Conservation (phyloP, 2,888 invertebrate genomes). For the Drosophila ustulata region DNA sequence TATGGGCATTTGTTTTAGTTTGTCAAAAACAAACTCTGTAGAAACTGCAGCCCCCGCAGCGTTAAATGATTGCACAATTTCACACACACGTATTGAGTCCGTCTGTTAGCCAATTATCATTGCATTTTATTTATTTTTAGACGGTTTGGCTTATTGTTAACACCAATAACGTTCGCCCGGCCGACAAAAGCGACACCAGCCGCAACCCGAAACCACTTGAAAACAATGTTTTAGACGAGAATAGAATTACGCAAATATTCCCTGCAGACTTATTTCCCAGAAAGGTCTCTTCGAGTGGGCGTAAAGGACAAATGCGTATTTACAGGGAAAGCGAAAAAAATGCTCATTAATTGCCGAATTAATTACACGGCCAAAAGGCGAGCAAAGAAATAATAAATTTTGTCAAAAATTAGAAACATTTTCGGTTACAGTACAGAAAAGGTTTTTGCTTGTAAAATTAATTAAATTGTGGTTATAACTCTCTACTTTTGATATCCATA, state of each 20-base stretch:
- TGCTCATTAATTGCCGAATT: neutral
- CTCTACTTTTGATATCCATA: too few species aligned
- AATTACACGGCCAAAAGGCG: neutral
- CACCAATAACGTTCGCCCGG: constrained; percentile 15
- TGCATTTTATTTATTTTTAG: constrained; percentile 67
- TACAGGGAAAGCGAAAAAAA: neutral
- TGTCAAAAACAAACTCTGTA: constrained; percentile 76
- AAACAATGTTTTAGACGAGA: neutral
- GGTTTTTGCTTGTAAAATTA: too few species aligned
- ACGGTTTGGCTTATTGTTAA: constrained; percentile 69
- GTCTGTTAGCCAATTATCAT: constrained; percentile 57
- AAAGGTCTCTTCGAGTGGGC: neutral
- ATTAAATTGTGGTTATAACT: too few species aligned
- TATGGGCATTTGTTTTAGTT: constrained; percentile 55
- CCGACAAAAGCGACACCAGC: constrained; percentile 29
- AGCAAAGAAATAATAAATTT: neutral
- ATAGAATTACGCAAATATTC: neutral
- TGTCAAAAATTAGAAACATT: neutral
- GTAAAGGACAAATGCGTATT: neutral
- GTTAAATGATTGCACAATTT: constrained; percentile 65
- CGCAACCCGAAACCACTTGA: neutral
- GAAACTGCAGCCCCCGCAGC: constrained; percentile 41
- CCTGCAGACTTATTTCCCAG: neutral
- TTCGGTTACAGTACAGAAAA: too few species aligned
- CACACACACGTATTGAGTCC: constrained; percentile 23